Base-by-base conservation (phyloP, 2,797 vertebrate species). In the Danionella dracula region DNA sequence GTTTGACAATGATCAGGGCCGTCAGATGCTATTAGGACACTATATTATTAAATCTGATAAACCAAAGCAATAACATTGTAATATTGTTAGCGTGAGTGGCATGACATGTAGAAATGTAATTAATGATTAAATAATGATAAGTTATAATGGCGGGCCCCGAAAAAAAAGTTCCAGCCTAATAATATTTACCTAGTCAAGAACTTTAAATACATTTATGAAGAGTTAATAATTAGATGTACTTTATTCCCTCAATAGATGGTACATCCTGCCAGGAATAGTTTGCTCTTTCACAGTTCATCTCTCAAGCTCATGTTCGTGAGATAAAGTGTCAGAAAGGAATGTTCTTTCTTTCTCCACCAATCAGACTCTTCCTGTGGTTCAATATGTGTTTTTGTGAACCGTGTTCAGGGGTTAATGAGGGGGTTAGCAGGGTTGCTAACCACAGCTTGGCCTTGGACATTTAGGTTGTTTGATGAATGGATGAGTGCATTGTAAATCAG, bases 401-500 rank as follows among this genome's bases (percentile, higher is more conserved):
- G 11, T 46, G 34, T 21, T 17, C 37, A 8, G 38, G 8, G 58
- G 57, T 32, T 84, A 86, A 85, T 86, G 73, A 81, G 34, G 74
- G 84, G 81, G 70, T 81, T 76, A 79, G 78, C 10, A 63, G 65
- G 78, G 34, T 59, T 51, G 69, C 77, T 83, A 81, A 83, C 76
- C 62, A 71, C 66, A 62, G 76, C 71, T 10, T 63, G 59, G 76
- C 42, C 32, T 4, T 56, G 71, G 76, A 75, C 76, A 65, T 74
- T 70, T 61, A 60, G 54, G 69, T 61, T 61, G 41, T 63, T 78
- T 81, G 83, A 86, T 84, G 84, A 86, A 85, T 84, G 79, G 80
- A 81, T 74, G 69, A 66, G 69, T 11, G 31, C 6, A 48, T 75
- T 80, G 81, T 88, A 87, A 88, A 90, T 88, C 85, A 88, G 76